These are phyloP conservation scores for Drosophila gunungcola DNA, from an alignment of 1,140 invertebrate genomes.

Conservation along the genomic window DNA sequence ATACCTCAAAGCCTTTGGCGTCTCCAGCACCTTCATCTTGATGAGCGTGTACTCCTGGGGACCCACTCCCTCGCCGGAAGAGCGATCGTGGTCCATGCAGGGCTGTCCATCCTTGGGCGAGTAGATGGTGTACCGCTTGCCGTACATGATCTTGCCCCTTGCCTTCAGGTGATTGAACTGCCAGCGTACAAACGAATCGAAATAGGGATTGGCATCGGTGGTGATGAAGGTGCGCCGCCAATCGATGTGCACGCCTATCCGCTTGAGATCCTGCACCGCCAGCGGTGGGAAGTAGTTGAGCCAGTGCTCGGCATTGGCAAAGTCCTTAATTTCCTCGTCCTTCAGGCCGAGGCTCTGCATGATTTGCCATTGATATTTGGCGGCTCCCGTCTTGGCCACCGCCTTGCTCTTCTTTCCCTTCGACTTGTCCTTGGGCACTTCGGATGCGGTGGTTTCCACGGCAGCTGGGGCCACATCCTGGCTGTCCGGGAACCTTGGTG, in stretches of 20 bases:
- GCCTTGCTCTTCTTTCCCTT: slow-evolving; percentile 99
- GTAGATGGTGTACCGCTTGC: slow-evolving; percentile 98
- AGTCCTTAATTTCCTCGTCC: slow-evolving; percentile 96
- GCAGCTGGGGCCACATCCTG: slow-evolving; percentile 85
- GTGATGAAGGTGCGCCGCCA: slow-evolving; percentile 99
- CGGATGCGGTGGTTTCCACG: slow-evolving; percentile 85
- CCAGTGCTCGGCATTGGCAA: slow-evolving; percentile 97
- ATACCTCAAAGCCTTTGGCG: slow-evolving; percentile 90
- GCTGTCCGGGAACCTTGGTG: slow-evolving; percentile 94
- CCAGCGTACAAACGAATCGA: slow-evolving; percentile 99
- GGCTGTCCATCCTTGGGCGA: slow-evolving; percentile 98
- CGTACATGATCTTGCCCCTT: slow-evolving; percentile 96
- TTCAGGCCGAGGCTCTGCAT: slow-evolving; percentile 96
- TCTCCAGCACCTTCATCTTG: slow-evolving; percentile 94
- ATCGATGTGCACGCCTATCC: slow-evolving; percentile 97
- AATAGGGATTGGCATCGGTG: slow-evolving; percentile 98
- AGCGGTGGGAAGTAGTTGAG: slow-evolving; percentile 97
- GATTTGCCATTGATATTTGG: slow-evolving; percentile 99
- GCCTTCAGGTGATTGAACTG: slow-evolving; percentile 96
- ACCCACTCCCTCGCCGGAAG: slow-evolving; percentile 97
- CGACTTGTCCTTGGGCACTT: slow-evolving; percentile 95
- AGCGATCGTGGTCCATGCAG: slow-evolving; percentile 99
- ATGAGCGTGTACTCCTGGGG: slow-evolving; percentile 99
- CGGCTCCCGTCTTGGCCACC: slow-evolving; percentile 94
- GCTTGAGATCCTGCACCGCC: slow-evolving; percentile 93